These are phyloP conservation scores for Solenodon paradoxus DNA, from an alignment of 2,113 vertebrate species.

Conservation along the genomic window DNA sequence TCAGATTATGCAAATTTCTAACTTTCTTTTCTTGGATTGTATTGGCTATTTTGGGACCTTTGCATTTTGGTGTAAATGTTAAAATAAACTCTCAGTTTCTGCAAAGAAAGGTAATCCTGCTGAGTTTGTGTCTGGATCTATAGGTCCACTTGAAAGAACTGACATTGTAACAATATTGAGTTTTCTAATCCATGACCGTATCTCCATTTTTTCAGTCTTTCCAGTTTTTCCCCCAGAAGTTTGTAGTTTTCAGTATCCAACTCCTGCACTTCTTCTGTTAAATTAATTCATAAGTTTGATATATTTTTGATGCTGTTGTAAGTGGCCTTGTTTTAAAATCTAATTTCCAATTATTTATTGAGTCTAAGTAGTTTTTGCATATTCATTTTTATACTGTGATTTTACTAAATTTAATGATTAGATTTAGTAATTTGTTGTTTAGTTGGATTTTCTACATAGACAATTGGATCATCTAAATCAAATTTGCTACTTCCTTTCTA, in stretches of 20 bases:
- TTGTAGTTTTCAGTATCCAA: not conserved
- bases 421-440: not conserved
- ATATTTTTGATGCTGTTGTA: not conserved
- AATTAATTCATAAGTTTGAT: not conserved
- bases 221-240: not conserved
- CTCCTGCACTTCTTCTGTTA: not conserved
- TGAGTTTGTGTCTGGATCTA: not conserved
- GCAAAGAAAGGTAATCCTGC: not conserved
- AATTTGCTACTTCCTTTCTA: not conserved
- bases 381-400: not conserved
- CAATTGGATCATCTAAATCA: not conserved
- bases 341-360: not conserved
- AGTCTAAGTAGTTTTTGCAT: not conserved
- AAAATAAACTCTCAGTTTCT: not conserved
- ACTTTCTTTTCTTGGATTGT: not conserved
- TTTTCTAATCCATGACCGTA: not conserved
- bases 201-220: not conserved
- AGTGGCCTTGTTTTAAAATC: constrained; percentile 6
- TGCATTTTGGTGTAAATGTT: not conserved
- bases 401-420: not conserved
- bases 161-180: not conserved
- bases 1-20: not conserved
- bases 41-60: not conserved
- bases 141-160: not conserved
- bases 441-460: not conserved